A percentile compares a stretch with the other conserved stretches of the same genome.
Conservation (phyloP, 2,888 invertebrate genomes). For the Acleris holmiana region DNA sequence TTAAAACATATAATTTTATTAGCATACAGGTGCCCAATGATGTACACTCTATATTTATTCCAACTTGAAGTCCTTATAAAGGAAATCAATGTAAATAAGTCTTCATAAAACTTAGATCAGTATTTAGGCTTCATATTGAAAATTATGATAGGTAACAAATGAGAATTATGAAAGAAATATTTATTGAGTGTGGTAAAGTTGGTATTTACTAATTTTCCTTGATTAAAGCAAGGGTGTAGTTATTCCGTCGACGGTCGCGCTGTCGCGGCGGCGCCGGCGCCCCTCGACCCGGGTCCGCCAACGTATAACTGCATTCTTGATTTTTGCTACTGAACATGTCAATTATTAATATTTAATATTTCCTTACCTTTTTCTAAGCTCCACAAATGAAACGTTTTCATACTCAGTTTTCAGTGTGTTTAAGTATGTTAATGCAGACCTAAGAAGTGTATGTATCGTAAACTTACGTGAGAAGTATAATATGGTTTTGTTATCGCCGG, state of each 20-base stretch:
- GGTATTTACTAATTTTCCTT: slow-evolving; percentile 59
- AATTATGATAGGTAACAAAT: slow-evolving; percentile 68
- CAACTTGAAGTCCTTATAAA: slow-evolving; percentile 75
- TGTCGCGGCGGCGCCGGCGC: not conserved
- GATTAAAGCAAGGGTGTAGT: slow-evolving; percentile 53
- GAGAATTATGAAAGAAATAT: slow-evolving; percentile 72
- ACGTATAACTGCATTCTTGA: slow-evolving; percentile 44
- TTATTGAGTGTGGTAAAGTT: slow-evolving; percentile 62
- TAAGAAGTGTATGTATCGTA: slow-evolving; percentile 47
- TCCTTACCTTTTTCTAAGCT: slow-evolving; percentile 52
- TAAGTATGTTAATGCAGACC: slow-evolving; percentile 56
- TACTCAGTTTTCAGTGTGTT: slow-evolving; percentile 46
- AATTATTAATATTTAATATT: slow-evolving; percentile 59
- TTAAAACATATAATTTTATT: slow-evolving; percentile 79
- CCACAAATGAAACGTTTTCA: slow-evolving; percentile 44
- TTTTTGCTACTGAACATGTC: slow-evolving; percentile 48
- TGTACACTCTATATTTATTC: slow-evolving; percentile 73
- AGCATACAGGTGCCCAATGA: slow-evolving; percentile 75
- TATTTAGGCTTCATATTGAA: slow-evolving; percentile 72
- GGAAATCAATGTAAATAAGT: slow-evolving; percentile 77
- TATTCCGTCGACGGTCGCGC: slow-evolving; percentile 19
- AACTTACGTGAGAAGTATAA: slow-evolving; percentile 75
- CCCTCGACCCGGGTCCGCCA: slow-evolving; percentile 40
- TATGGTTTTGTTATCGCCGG: slow-evolving; percentile 68
- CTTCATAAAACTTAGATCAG: slow-evolving; percentile 68